Base-by-base conservation (phyloP, 2,888 invertebrate genomes). In the Pemphredon lugubris region DNA sequence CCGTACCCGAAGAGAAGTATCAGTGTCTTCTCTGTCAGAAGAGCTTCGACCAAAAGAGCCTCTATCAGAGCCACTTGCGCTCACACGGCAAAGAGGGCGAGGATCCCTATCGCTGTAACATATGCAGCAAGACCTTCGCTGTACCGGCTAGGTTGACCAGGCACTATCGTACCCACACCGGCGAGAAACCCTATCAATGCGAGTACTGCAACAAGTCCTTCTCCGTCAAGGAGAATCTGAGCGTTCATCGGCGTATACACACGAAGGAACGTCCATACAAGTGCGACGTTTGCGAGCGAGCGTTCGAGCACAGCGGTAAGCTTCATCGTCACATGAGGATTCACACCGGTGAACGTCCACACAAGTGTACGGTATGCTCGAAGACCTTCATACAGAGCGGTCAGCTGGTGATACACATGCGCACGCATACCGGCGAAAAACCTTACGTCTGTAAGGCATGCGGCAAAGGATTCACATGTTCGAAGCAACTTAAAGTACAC, bases 361-460 rank as follows among this genome's bases (percentile, higher is more conserved):
- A 97, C 90, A 96, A 96, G 83, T 97, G 97, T 86, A 94, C 94
- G 20, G 94, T 96, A 42, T 97, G 97, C 88, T 93, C 94, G 70
- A 97, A 97, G 90, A 97, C 96, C 0, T 97, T 97, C 87, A 97
- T 97, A 58, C 97, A 97, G 88, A 96, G 96, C 9, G 97, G 97
- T 0, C 97, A 97, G 86, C 90, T 97, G 82, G 97, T 97, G 0
- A 97, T 97, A 79, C 97, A 97, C 88, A 95, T 96, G 92, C 92
- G 97, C 54, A 96, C 97, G 0, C 97, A 96, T 86, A 97, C 97
- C 0, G 96, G 95, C 0, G 96, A 96, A 89, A 96, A 96, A 86
- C 96, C 96, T 0, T 97, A 96, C 87, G 94, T 94, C 1, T 93
- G 93, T 79, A 92, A 93, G 88, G 90, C 96, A 90, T 97, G 97